Base-by-base conservation (phyloP, 2,888 invertebrate species). In the Drosophila formosana region DNA sequence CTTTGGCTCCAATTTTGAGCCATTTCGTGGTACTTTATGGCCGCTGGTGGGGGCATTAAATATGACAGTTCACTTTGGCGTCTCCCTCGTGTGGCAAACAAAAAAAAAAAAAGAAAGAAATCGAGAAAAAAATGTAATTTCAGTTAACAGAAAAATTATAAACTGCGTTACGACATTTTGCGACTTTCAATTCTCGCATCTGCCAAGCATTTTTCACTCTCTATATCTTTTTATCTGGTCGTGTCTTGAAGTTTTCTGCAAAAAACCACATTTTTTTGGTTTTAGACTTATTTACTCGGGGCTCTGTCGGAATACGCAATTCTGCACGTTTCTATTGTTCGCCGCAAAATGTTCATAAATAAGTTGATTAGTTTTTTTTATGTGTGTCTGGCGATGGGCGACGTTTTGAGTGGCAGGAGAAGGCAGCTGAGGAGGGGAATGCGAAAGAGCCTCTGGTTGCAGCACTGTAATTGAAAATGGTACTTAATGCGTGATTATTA, bases 321-420 rank as follows among this genome's bases (percentile, higher is more conserved):
- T 83, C 72, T 65, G 82, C 87, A 83, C 87, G 83, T 84, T 87
- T 57, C 84, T 65, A 81, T 87, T 87, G 87, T 87, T 78, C 72
- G 67, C 80, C 73, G 70, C 82, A 84, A 87, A 87, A 84, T 84
- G 87, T 87, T 83, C 83, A 83, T 87, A 83, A 83, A 87, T 83
- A 83, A 83, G 87, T 83, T 83, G 87, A 83, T 83, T 83, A 84
- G 87, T 87, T 83, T 84, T 83, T 82, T 82, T 84, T 83, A 87
- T 83, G 78, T 83, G 78, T 80, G 83, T 72, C 71, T 78, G 62
- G 66, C 57, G 55, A 64, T 66, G 57, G 60, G 71, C 63, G 64
- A 66, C 75, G 53, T 64, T 74, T 74, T 65, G 78, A 77, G 78
- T 74, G 64, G 77, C 62, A 66, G 68, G 30, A 43, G n/a, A n/a